Base-by-base conservation (phyloP, 2,888 invertebrate species). In the Scelioninae gen. 2 region DNA sequence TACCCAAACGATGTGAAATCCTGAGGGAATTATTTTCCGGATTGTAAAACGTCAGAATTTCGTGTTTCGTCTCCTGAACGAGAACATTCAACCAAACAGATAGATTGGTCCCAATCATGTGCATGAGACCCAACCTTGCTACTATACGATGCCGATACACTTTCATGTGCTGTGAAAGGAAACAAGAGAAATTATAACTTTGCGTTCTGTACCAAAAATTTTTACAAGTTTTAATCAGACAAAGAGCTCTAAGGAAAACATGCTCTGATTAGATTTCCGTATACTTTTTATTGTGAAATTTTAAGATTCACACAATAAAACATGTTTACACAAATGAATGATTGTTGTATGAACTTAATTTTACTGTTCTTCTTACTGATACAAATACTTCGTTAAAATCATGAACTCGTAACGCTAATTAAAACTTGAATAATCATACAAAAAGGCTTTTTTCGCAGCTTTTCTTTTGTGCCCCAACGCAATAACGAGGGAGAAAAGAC, bases 21-120 rank as follows among this genome's bases (percentile, higher is more conserved):
- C 92, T 90, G 41, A 94, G 86, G 0, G 94, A 93, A 81, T 93
- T 93, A 86, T 95, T 95, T 85, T 95, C 95, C 0, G 95, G 95
- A 84, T 95, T 93, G 86, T 95, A 95, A 86, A 96, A 95, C 1
- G 95, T 94, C 45, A 96, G 89, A 77, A 97, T 96, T 87, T 97
- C 96, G 85, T 96, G 97, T 85, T 97, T 95, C 0, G 97, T 97
- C 87, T 98, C 97, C 86, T 96, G 95, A 2, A 97, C 94, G 19
- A 97, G 89, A 0, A 96, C 96, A 83, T 96, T 94, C 37, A 98
- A 89, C 98, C 98, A 98, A 13, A 98, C 97, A 78, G 97, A 97
- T 53, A 98, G 88, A 87, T 98, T 98, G 9, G 98, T 97, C 18
- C 97, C 98, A 65, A 98, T 95, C 96, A 98, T 96, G 86, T 98